Percentiles rank a stretch among this genome's conserved stretches.
Evolutionary conservation across 2,888 invertebrate genomes (phyloP).

Genomic region (Scrobipalpa costella): DNA sequence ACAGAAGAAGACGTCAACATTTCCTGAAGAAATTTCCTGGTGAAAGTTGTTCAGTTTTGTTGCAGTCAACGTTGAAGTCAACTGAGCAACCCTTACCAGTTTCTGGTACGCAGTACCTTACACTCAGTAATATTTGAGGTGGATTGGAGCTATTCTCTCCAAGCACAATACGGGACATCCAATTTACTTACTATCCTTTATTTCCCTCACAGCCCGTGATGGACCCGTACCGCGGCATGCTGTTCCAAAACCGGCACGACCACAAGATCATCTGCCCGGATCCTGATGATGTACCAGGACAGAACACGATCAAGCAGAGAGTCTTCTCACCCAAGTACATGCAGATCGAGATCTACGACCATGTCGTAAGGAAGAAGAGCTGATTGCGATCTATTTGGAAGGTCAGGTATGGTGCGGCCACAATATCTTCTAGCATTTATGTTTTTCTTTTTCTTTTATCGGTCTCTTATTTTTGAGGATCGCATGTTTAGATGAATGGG

Average conservation of each 20-base stretch:
- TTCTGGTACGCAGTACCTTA: too few species aligned
- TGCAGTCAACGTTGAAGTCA: too few species aligned
- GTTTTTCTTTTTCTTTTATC: too few species aligned
- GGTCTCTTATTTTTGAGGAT: too few species aligned
- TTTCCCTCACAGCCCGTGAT: slow-evolving; percentile 78
- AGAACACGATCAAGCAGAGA: slow-evolving; percentile 84
- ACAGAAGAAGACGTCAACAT: too few species aligned
- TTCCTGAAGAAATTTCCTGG: too few species aligned
- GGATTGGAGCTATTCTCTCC: too few species aligned
- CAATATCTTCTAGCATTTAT: background rate
- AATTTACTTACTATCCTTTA: background rate
- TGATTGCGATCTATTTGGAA: slow-evolving; percentile 32
- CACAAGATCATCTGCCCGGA: slow-evolving; percentile 88
- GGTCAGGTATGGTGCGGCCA: background rate
- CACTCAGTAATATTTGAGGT: too few species aligned
- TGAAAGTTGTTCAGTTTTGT: too few species aligned
- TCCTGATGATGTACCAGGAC: slow-evolving; percentile 82
- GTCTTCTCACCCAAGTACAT: slow-evolving; percentile 85
- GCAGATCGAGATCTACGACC: slow-evolving; percentile 90
- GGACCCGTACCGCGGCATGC: slow-evolving; percentile 86
- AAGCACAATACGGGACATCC: too few species aligned
- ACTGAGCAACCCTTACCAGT: too few species aligned
- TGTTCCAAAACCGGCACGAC: slow-evolving; percentile 91
- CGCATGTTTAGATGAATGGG: too few species aligned
- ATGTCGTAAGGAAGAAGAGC: slow-evolving; percentile 84